A percentile compares a stretch with the other conserved stretches of the same genome.
Evolutionary conservation across 2,797 vertebrate genomes (phyloP).

Genomic region (Sebastes nivosus): DNA sequence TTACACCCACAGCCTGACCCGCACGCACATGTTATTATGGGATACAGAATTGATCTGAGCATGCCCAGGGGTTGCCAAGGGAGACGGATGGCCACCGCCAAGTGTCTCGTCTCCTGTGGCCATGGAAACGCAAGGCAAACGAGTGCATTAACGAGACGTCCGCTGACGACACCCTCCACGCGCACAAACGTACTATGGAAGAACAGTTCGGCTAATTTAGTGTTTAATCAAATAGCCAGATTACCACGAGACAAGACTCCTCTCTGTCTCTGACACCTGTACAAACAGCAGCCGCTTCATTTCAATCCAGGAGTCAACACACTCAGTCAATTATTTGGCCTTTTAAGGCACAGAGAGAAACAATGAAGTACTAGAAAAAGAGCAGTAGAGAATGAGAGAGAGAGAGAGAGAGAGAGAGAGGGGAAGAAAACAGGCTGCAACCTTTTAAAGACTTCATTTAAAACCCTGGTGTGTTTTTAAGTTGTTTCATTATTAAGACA

Average conservation of each 20-base stretch:
- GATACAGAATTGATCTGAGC: conserved; percentile 71
- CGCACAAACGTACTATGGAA: conserved; percentile 48
- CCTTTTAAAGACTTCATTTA: conserved; percentile 79
- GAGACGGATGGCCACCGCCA: conserved; percentile 51
- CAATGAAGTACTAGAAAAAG: conserved; percentile 27
- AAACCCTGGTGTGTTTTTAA: conserved; percentile 81
- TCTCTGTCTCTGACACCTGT: conserved; percentile 43
- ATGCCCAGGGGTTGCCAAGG: conserved; percentile 49
- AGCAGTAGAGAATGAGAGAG: conserved; percentile 16
- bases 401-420: neutral
- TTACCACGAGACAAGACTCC: conserved; percentile 24
- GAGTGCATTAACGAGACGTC: conserved; percentile 71
- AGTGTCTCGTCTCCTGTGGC: conserved; percentile 67
- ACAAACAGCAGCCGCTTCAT: conserved; percentile 49
- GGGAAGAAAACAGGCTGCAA: conserved; percentile 56
- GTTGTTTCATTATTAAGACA: conserved; percentile 82
- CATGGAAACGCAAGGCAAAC: conserved; percentile 60
- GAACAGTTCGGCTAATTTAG: conserved; percentile 46
- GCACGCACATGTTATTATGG: conserved; percentile 70
- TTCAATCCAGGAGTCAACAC: conserved; percentile 42
- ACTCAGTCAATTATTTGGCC: conserved; percentile 44
- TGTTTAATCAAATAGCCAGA: conserved; percentile 68
- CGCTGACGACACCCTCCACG: conserved; percentile 8
- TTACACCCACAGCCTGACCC: conserved; percentile 68
- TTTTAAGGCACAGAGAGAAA: conserved; percentile 33